A percentile compares a stretch with the other conserved stretches of the same genome.
These are phyloP conservation scores for Pseudococcus longispinus DNA, from an alignment of 2,888 invertebrate genomes.

Conservation along the genomic window DNA sequence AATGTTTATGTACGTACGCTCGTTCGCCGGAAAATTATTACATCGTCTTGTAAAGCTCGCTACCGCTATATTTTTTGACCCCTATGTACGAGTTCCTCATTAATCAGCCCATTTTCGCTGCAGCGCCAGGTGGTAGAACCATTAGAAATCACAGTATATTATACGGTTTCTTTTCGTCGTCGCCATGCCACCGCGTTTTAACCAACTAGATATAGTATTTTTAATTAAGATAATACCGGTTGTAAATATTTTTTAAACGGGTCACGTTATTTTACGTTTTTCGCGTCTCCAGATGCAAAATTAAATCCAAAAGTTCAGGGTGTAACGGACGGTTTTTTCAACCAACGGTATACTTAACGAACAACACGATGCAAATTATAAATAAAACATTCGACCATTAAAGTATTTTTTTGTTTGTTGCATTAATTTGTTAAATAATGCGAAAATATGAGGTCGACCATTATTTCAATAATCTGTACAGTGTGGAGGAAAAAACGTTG, in stretches of 20 bases:
- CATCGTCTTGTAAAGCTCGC: conserved; percentile 21
- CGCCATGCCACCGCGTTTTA: not conserved
- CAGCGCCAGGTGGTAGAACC: conserved; percentile 14
- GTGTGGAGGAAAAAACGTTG: not conserved
- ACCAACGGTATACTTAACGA: not conserved
- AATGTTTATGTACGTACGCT: conserved; percentile 12
- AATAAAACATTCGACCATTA: not conserved
- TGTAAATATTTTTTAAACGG: conserved; percentile 23
- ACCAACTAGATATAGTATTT: conserved; percentile 6
- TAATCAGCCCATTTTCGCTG: conserved; percentile 11
- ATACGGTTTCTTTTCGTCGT: conserved; percentile 25
- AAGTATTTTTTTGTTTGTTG: not conserved
- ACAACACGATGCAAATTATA: not conserved
- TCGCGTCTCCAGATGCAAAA: not conserved
- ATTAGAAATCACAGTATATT: conserved; percentile 35
- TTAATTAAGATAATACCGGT: conserved; percentile 38
- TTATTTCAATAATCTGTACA: not conserved
- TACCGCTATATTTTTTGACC: conserved; percentile 28
- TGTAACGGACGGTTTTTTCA: not conserved
- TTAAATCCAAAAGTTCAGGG: conserved; percentile 1
- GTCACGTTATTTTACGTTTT: not conserved
- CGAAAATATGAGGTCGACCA: not conserved
- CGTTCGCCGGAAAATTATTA: conserved; percentile 20
- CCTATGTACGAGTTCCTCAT: conserved; percentile 24
- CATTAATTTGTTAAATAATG: not conserved